Evolutionary conservation across 2,888 invertebrate species (phyloP).

Genomic region (Escarpia spicata): DNA sequence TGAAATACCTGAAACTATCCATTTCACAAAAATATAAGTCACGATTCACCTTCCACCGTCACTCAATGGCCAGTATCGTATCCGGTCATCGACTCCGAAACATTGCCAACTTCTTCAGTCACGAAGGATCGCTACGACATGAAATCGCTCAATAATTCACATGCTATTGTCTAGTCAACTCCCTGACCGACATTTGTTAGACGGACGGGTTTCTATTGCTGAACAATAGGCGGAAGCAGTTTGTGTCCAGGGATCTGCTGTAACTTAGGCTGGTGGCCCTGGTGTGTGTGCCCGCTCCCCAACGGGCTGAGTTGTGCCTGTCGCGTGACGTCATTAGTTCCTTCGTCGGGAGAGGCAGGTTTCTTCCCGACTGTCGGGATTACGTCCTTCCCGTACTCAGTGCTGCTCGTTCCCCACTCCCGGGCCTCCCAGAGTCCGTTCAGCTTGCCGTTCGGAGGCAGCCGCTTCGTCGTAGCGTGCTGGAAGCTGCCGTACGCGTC

Average conservation of each 20-base stretch:
- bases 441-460: background rate
- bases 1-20: background rate
- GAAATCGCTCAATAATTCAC: background rate
- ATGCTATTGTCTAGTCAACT: background rate
- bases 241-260: background rate
- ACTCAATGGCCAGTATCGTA: background rate
- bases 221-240: background rate
- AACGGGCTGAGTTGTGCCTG: background rate
- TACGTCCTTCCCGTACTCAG: background rate
- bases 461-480: background rate
- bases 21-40: background rate
- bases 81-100: background rate
- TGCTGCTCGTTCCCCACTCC: background rate
- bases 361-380: background rate
- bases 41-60: background rate
- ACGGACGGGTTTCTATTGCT: background rate
- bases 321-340: background rate
- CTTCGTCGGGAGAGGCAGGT: background rate
- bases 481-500: background rate
- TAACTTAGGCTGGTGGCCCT: background rate
- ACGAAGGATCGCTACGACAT: background rate
- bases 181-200: background rate
- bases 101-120: background rate
- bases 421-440: conserved; percentile 9
- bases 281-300: background rate